Conservation (phyloP, 2,888 invertebrate genomes). For the Ceriagrion tenellum region DNA sequence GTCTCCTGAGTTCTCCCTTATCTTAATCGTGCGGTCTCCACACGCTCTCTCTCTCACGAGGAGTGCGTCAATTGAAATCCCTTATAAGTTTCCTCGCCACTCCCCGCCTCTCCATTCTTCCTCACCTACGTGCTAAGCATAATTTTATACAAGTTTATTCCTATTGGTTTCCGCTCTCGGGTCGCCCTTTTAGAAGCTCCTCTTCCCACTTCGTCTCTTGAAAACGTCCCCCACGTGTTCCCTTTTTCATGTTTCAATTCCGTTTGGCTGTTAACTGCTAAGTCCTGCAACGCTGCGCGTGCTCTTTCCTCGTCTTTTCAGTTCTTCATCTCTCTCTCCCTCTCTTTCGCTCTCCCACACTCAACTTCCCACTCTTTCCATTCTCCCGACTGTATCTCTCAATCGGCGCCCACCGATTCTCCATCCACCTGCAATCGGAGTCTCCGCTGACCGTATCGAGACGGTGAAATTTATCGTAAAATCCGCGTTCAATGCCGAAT, state of each 20-base stretch:
- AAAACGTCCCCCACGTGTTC: background rate
- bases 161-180: background rate
- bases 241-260: background rate
- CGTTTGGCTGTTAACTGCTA: background rate
- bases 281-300: background rate
- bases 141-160: conserved; percentile 11
- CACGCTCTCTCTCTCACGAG: background rate
- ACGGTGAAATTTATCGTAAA: background rate
- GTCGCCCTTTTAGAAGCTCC: background rate
- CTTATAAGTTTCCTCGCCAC: background rate
- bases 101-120: background rate
- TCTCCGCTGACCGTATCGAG: background rate
- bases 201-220: background rate
- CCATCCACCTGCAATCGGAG: background rate
- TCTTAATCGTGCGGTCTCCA: background rate
- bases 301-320: background rate
- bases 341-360: background rate
- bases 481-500: background rate
- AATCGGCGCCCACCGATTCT: background rate
- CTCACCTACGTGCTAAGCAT: background rate
- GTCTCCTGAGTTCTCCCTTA: background rate
- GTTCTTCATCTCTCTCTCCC: background rate
- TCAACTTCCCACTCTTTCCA: background rate
- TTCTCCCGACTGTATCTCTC: background rate
- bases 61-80: conserved; percentile 16